Percentiles rank a stretch among this genome's conserved stretches.
Conservation (phyloP, 2,888 invertebrate genomes). For the Steinernema hermaphroditum region DNA sequence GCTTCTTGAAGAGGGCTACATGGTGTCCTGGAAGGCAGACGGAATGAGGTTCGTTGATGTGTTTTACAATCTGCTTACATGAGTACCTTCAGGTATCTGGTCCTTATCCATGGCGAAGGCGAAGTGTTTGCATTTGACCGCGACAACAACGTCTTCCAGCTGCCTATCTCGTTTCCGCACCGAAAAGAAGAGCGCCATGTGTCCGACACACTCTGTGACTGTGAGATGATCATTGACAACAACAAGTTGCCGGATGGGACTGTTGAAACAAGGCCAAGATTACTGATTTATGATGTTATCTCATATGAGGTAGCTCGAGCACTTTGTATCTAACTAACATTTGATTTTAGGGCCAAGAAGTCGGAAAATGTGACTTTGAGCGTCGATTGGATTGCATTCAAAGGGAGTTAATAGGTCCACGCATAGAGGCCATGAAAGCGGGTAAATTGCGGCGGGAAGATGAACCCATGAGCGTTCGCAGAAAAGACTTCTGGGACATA, state of each 20-base stretch:
- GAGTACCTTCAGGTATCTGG: constrained; percentile 85
- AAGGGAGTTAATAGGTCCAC: constrained; percentile 71
- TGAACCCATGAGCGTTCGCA: constrained; percentile 72
- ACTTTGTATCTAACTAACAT: not conserved
- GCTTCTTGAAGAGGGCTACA: constrained; percentile 81
- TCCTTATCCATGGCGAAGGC: constrained; percentile 84
- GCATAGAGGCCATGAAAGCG: constrained; percentile 77
- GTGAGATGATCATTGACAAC: constrained; percentile 66
- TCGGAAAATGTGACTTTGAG: constrained; percentile 79
- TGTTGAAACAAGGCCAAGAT: constrained; percentile 77
- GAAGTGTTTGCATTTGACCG: constrained; percentile 92
- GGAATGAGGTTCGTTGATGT: constrained; percentile 82
- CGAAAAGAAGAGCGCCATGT: constrained; percentile 69
- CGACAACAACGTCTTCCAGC: constrained; percentile 86
- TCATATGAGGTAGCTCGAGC: constrained; percentile 74
- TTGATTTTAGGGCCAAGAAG: constrained; percentile 72
- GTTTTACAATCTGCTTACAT: not conserved
- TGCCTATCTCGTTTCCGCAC: constrained; percentile 79
- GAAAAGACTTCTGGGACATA: constrained; percentile 89
- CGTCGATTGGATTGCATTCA: constrained; percentile 78
- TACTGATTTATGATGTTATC: constrained; percentile 91
- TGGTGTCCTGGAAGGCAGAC: constrained; percentile 99
- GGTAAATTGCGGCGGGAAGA: constrained; percentile 39
- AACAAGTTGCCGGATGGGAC: constrained; percentile 70
- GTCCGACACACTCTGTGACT: constrained; percentile 57